phyloP scores from a whole-genome alignment of 2,797 vertebrate species.

The Vireo griseus region DNA sequence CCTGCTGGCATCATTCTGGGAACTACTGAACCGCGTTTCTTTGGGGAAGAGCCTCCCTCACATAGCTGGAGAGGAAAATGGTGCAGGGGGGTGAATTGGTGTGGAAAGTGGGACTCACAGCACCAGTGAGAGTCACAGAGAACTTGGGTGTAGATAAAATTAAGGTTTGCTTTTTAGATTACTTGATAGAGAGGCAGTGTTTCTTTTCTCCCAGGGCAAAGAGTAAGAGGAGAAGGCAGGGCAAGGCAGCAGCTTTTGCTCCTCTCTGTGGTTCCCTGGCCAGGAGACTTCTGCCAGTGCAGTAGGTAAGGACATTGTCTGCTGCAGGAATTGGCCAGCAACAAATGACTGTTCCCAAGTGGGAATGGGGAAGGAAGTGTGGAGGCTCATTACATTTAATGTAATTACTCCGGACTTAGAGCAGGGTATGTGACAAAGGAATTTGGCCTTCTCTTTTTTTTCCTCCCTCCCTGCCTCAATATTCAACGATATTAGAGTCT shows the following conservation, averaged over 20 bases:
- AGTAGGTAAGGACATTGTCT: neutral
- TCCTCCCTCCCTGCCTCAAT: neutral
- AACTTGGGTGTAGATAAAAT: neutral
- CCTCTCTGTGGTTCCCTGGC: neutral
- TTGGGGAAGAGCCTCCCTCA: neutral
- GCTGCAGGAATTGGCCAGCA: neutral
- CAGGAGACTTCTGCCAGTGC: neutral
- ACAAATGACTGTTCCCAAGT: neutral
- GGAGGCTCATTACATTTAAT: constrained; percentile 13
- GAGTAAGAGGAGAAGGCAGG: neutral
- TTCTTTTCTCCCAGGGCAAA: neutral
- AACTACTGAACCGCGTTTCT: neutral
- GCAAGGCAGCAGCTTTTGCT: neutral
- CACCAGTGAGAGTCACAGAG: neutral
- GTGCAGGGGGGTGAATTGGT: neutral
- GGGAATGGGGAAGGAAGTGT: neutral
- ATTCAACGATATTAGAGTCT: neutral
- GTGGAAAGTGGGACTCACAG: fast-evolving
- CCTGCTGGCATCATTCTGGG: neutral
- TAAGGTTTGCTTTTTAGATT: neutral
- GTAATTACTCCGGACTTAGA: constrained; percentile 19
- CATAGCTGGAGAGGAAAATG: neutral
- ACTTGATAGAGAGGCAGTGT: neutral
- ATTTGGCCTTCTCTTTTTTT: neutral
- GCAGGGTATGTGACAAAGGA: neutral